Conservation (phyloP, 2,113 vertebrate species). For the Oreochromis niloticus region DNA sequence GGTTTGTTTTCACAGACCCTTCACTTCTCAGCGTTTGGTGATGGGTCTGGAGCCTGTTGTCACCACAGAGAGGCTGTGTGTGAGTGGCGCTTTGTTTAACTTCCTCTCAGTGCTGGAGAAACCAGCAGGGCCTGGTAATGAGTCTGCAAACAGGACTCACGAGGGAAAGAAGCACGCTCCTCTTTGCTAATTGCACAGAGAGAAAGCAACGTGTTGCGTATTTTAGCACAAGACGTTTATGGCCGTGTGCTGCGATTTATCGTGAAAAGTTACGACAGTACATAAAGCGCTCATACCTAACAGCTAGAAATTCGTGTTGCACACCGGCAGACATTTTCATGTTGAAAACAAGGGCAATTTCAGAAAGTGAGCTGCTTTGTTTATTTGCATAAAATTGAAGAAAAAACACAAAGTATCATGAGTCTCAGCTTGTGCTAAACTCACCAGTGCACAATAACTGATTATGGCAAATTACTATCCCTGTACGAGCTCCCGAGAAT, state of each 20-base stretch:
- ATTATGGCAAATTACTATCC: slow-evolving; percentile 69
- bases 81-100: slow-evolving; percentile 74
- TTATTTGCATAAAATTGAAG: slow-evolving; percentile 63
- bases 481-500: slow-evolving; percentile 58
- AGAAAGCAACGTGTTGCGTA: neutral
- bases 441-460: slow-evolving; percentile 62
- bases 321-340: neutral
- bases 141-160: slow-evolving; percentile 71
- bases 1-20: slow-evolving; percentile 68
- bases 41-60: slow-evolving; percentile 59
- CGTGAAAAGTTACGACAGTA: neutral
- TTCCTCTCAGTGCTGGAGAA: slow-evolving; percentile 72
- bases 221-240: neutral
- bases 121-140: slow-evolving; percentile 73
- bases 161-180: slow-evolving; percentile 35
- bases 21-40: slow-evolving; percentile 62
- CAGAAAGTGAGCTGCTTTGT: slow-evolving; percentile 35
- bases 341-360: slow-evolving; percentile 37
- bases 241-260: neutral
- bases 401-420: slow-evolving; percentile 41
- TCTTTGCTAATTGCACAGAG: slow-evolving; percentile 58
- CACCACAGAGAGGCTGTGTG: slow-evolving; percentile 50
- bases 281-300: neutral
- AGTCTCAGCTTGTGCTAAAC: slow-evolving; percentile 51
- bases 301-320: neutral